Percentiles rank a stretch among this genome's conserved stretches.
Conservation (phyloP, 2,113 vertebrate genomes). For the Naja naja region DNA sequence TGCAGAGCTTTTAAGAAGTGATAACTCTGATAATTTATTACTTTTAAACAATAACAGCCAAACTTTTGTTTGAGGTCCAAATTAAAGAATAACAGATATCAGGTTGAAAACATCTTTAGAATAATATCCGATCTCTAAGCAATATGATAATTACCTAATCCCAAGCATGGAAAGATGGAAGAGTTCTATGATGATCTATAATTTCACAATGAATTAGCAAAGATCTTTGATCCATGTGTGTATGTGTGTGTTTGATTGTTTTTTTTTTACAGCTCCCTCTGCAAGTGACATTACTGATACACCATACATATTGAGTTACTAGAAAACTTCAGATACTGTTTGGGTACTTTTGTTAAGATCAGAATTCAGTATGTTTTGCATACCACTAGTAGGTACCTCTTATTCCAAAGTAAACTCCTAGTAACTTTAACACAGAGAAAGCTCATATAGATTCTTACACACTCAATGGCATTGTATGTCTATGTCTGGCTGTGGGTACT, state of each 20-base stretch:
- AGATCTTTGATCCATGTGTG: slow-evolving; percentile 10
- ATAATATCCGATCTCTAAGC: slow-evolving; percentile 59
- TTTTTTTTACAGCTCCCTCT: slow-evolving; percentile 43
- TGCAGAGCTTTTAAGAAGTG: neutral
- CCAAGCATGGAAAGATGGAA: slow-evolving; percentile 69
- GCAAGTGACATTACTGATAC: slow-evolving; percentile 51
- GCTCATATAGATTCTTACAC: slow-evolving; percentile 76
- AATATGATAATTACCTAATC: slow-evolving; percentile 68
- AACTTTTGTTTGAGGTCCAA: slow-evolving; percentile 47
- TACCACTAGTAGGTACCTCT: neutral
- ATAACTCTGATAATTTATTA: neutral
- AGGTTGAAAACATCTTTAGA: slow-evolving; percentile 59
- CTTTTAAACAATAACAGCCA: slow-evolving; percentile 26
- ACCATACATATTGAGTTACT: slow-evolving; percentile 50
- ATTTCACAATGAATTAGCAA: slow-evolving; percentile 60
- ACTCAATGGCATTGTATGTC: neutral
- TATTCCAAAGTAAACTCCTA: neutral
- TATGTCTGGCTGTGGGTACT: neutral
- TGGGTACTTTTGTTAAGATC: neutral
- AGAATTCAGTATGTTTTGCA: neutral
- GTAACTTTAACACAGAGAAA: slow-evolving; percentile 32
- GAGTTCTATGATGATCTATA: neutral
- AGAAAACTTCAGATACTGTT: slow-evolving; percentile 23
- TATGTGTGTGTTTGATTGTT: neutral
- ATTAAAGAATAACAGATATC: slow-evolving; percentile 64